Evolutionary conservation across 2,888 invertebrate genomes (phyloP), one percentile per base, ranked within the genome.

Genomic region (Sialis fuliginosa): DNA sequence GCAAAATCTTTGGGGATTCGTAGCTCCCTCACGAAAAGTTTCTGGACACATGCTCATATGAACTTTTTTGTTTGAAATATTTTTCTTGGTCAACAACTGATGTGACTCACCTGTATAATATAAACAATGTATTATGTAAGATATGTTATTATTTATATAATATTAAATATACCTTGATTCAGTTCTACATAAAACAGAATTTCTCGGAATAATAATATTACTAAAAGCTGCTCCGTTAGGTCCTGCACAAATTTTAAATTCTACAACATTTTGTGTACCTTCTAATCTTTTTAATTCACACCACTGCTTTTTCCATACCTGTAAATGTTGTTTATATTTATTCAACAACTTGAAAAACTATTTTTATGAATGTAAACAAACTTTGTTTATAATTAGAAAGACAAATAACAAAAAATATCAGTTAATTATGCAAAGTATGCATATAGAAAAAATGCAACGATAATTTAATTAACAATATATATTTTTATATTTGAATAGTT

Each of bases 261-360:
- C 70, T 4, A 73, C 68, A 34, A 67, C 68, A 45, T 72, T 70
- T 50, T 68, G 65, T 50, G 70, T 66, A 50, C 68, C 69, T 50
- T 73, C 70, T 51, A 73, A 65, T 48, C 74, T 70, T 56, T 71
- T 64, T 54, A 77, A 64, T 57, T 75, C 74, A 58, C 77, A 77
- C 77, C 77, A 77, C 59, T 76, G 77, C 60, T 70, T 71, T 58
- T 73, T 75, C 77, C 77, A 77, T 50, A 75, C 73, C 77, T 77
- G 59, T 56, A 64, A 55, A 10, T 33, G 6, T 13, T 32, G n/a
- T 40, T 35, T 37, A 39, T 10, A 6, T 5, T 37, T 37, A 7
- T 7, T 10, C 2, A 10, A 37, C 10, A 2, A 37, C 2, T 10
- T 37, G 7, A 6, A 6, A 8, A 10, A 37, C 7, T 6, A n/a